Base-by-base conservation (phyloP, 2,113 vertebrate species). In the Calonectris borealis region DNA sequence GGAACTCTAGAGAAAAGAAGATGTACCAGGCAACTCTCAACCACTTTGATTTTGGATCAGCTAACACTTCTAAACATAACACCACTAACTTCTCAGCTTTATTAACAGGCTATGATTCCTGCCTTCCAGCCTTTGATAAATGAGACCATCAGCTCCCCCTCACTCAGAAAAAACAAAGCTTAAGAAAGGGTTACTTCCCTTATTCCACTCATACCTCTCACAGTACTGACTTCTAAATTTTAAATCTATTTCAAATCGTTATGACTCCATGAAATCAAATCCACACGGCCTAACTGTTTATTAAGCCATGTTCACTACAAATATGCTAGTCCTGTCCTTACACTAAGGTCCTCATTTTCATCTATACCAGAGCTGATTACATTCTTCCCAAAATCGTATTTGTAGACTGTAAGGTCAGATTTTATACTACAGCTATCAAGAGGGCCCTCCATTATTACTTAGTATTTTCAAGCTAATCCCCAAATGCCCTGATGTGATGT, bases 401-500 rank as follows among this genome's bases (percentile, higher is more conserved):
- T 62, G 65, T 42, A 80, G 27, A 81, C 10, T 10, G 2, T 25
- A 83, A 78, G 17, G n/a, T 64, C 61, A 82, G 48, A 61, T 68
- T 90, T 94, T 54, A 42, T 42, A 81, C 46, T 34, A 57, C 38
- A 20, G 42, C 38, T 48, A 38, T 19, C 31, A 83, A 64, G 20
- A 65, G 14, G 19, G 26, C 31, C 12, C 66, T 84, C 49, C 27
- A 22, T 60, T 75, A 84, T 40, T 58, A 75, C 8, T 77, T 18
- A 60, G 31, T 48, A 69, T 80, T 68, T 55, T 40, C 49, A 88
- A 80, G 19, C 31, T 71, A 83, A 79, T 76, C 65, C 29, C 57
- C 73, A 79, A 72, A 81, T 60, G 34, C 44, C 31, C 52, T 2
- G 0, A 20, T 20, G 32, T 38, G 76, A 61, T 0, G 0, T 13